Evolutionary conservation across 2,888 invertebrate species (phyloP).

Genomic region (Toxonevra muliebris): DNA sequence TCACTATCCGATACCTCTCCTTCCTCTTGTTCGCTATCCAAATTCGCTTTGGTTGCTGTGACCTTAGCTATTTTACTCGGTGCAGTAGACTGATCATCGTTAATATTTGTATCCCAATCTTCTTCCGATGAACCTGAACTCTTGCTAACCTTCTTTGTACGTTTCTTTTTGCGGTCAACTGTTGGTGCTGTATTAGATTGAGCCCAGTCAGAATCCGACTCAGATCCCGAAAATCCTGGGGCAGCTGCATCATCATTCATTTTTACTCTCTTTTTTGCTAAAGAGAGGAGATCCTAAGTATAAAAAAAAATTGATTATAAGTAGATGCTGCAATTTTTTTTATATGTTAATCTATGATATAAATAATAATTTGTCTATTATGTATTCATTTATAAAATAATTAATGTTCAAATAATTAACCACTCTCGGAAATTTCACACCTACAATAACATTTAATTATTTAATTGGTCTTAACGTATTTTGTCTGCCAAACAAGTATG

Average conservation of each 20-base stretch:
- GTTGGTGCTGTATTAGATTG: conserved; percentile 54
- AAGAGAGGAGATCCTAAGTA: conserved; percentile 78
- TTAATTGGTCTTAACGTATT: no score
- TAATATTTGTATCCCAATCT: conserved; percentile 60
- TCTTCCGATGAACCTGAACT: conserved; percentile 61
- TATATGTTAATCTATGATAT: no score
- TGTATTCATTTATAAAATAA: no score
- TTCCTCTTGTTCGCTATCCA: conserved; percentile 77
- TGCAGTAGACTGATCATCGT: conserved; percentile 58
- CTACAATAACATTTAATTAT: not conserved
- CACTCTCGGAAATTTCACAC: no score
- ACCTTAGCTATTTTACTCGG: conserved; percentile 41
- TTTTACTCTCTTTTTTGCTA: conserved; percentile 81
- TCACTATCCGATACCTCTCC: conserved; percentile 83
- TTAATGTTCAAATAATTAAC: no score
- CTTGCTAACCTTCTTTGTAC: conserved; percentile 56
- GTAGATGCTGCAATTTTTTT: no score
- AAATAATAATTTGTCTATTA: no score
- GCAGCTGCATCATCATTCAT: conserved; percentile 64
- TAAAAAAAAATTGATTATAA: no score
- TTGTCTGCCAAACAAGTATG: no score
- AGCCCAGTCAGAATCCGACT: conserved; percentile 70
- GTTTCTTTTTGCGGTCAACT: conserved; percentile 65
- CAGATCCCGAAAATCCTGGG: conserved; percentile 53
- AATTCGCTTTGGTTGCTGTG: conserved; percentile 54